A percentile compares a stretch with the other conserved stretches of the same genome.
These are phyloP conservation scores for Cinclus mexicanus DNA, from an alignment of 2,113 vertebrate genomes.

Conservation along the genomic window DNA sequence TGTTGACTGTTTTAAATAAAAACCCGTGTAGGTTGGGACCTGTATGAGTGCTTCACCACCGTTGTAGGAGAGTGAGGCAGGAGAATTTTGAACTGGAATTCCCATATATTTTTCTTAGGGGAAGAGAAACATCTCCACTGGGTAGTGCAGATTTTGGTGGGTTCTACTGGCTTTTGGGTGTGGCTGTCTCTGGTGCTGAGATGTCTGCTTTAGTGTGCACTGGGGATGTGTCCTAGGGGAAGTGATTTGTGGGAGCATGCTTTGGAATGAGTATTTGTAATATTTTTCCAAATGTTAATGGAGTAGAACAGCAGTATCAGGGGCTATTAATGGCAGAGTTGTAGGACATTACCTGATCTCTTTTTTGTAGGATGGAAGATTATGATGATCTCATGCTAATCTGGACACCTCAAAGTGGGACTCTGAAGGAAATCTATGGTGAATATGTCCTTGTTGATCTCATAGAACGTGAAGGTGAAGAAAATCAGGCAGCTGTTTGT, in stretches of 20 bases:
- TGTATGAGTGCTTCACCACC: fast-evolving
- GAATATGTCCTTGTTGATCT: conserved; percentile 80
- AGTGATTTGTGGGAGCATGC: not conserved
- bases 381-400: conserved; percentile 82
- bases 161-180: not conserved
- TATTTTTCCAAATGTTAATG: not conserved
- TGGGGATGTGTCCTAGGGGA: not conserved
- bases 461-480: conserved; percentile 77
- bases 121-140: not conserved
- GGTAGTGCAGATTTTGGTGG: not conserved
- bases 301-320: not conserved
- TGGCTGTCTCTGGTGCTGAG: not conserved
- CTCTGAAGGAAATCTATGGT: conserved; percentile 56
- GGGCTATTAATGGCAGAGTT: not conserved
- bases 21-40: fast-evolving
- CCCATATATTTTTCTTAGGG: not conserved
- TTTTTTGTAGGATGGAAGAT: conserved; percentile 84
- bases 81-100: not conserved
- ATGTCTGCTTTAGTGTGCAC: not conserved
- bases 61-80: not conserved
- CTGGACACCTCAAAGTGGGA: conserved; percentile 68
- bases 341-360: not conserved
- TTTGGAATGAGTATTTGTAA: conserved; percentile 8
- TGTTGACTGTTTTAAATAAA: not conserved
- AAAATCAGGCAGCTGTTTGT: conserved; percentile 79